phyloP scores from a whole-genome alignment of 2,888 invertebrate species.

The Amorpha juglandis region DNA sequence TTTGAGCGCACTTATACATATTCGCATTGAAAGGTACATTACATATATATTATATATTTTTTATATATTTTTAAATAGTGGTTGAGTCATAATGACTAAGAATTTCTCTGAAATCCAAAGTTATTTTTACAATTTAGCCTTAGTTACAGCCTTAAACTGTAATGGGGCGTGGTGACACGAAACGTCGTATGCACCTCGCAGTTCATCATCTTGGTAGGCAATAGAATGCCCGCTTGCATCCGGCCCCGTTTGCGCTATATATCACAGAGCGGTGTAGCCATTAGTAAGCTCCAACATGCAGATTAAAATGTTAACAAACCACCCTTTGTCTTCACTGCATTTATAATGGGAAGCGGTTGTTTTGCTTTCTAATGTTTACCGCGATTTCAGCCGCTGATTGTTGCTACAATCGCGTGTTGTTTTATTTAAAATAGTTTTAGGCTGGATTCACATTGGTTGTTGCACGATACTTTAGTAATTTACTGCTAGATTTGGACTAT shows the following conservation, averaged over 20 bases:
- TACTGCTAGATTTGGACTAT: neutral
- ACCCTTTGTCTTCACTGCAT: conserved; percentile 62
- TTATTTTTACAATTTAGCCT: too few relatives aligned
- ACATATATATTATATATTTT: too few relatives aligned
- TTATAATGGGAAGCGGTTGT: conserved; percentile 59
- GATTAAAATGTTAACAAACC: conserved; percentile 74
- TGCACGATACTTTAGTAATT: neutral
- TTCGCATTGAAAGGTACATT: too few relatives aligned
- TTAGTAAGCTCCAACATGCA: conserved; percentile 59
- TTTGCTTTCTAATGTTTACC: conserved; percentile 55
- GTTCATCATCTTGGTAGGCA: conserved; percentile 58
- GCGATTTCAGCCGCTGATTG: conserved; percentile 55
- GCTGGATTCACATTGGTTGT: conserved; percentile 7
- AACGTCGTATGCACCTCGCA: conserved; percentile 44
- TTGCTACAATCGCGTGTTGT: conserved; percentile 51
- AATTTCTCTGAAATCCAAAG: too few relatives aligned
- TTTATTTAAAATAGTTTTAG: conserved; percentile 41
- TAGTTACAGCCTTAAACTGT: conserved; percentile 6
- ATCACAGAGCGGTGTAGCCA: conserved; percentile 58
- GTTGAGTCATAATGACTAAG: too few relatives aligned
- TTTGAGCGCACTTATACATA: too few relatives aligned
- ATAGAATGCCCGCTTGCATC: conserved; percentile 61
- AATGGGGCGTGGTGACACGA: conserved; percentile 22
- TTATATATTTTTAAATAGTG: too few relatives aligned
- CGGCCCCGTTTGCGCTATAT: conserved; percentile 48